Evolutionary conservation across 2,888 invertebrate species (phyloP), one percentile per base, ranked within the genome.

Genomic region (Drosophila parthenogenetica): DNA sequence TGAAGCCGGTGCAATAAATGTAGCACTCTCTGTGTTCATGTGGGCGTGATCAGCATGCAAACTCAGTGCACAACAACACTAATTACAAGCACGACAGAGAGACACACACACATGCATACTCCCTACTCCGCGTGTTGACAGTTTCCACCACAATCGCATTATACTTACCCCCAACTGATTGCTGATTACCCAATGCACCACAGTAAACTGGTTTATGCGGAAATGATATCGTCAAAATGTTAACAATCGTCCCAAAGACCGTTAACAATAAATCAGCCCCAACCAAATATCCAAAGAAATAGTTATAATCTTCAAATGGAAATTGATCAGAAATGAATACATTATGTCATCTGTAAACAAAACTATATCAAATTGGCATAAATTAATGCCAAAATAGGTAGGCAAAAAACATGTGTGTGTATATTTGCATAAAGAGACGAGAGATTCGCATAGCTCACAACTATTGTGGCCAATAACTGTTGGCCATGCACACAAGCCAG

Each of bases 81-180:
- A 66, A 76, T 83, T 86, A 83, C 46, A 17, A 55, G 59, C 87
- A 86, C 77, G 81, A 50, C 62, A 82, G 32, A 3, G 4, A 53
- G n/a, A 45, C 49, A 25, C 35, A 35, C 11, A 4, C 35, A 35
- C 13, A 29, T 2, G 8, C 29, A 29, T 5, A 29, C 29, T 5
- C 29, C 2, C 14, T 43, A 16, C 8, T 51, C 32, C 40, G 19
- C 25, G 45, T 55, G 59, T 50, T 43, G 45, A 35, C 51, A 55
- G 39, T 37, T 17, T 35, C 19, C 39, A 45, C 10, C 29, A 5
- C 11, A 72, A 69, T 48, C 39, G 25, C 55, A 61, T 58, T 46
- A 39, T 48, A 54, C 35, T 60, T 58, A 77, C 39, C 13, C 25
- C n/a, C 53, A 58, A 46, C 22, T 22, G n/a, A 25, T 17, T 3